Base-by-base conservation (phyloP, 2,113 vertebrate genomes). In the Sminthopsis crassicaudata region DNA sequence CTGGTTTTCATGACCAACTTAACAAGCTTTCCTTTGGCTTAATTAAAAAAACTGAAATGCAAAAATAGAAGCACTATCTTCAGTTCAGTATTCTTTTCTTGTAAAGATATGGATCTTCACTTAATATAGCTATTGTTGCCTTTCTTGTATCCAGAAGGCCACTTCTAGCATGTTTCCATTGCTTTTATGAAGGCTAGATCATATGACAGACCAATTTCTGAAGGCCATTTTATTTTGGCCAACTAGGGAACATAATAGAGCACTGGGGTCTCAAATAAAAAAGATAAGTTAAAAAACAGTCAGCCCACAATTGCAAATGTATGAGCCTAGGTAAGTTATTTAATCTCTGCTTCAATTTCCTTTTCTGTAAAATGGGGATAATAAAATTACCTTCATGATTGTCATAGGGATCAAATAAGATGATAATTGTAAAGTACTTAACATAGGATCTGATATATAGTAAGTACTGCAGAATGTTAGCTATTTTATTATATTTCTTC, bases 41-140 rank as follows among this genome's bases (percentile, higher is more conserved):
- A 93, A 96, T 89, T 67, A 36, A 5, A 36, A 67, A 94, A 93
- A 93, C 90, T 25, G 48, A 91, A 67, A 67, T 36, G 53, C 91
- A 92, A 93, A 94, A 11, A 23, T 0, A 91, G 53, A 95, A 91
- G 92, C 57, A 76, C 30, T 91, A 53, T 46, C 48, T 94, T 92
- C 19, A 92, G 2, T 89, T 92, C 53, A 36, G 16, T 26, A 60
- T 90, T 91, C 26, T 54, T 90, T 94, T 89, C 22, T 84, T 84
- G 36, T 84, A 84, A 53, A 48, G 0, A 3, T 88, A 2, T 36
- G 30, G 55, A 46, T 89, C 89, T 36, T 92, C 30, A 19, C 53
- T 92, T 94, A 76, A 52, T 95, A 52, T 89, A 89, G 25, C 42
- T 91, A 22, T 51, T 46, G 91, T 4, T 55, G 76, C 24, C 27